phyloP scores from a whole-genome alignment of 2,113 vertebrate genomes.

The Vombatus ursinus region DNA sequence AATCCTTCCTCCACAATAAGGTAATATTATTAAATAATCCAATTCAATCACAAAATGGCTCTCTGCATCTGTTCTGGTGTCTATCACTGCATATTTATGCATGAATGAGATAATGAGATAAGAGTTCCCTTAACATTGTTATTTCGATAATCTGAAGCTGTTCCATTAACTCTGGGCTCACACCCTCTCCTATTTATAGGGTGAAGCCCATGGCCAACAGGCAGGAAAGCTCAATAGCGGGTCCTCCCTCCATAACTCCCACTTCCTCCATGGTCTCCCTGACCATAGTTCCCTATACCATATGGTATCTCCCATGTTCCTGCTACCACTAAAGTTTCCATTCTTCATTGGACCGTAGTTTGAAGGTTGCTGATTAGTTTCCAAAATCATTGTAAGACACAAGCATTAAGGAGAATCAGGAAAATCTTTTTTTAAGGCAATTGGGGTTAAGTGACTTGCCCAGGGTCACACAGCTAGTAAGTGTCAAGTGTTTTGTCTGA shows the following conservation, averaged over 20 bases:
- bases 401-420: not conserved
- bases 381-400: not conserved
- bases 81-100: conserved; percentile 93
- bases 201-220: conserved; percentile 82
- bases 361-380: conserved; percentile 86
- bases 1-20: conserved; percentile 85
- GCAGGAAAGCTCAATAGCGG: conserved; percentile 84
- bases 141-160: conserved; percentile 84
- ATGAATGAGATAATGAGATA: conserved; percentile 94
- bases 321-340: conserved; percentile 90
- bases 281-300: conserved; percentile 86
- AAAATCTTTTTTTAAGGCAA: too few species aligned
- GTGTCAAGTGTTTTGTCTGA: too few species aligned
- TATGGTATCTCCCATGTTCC: conserved; percentile 84
- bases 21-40: conserved; percentile 88
- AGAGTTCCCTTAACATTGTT: conserved; percentile 93
- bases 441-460: too few species aligned
- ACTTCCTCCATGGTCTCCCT: conserved; percentile 88
- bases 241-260: conserved; percentile 90
- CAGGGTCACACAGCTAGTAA: too few species aligned
- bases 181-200: too few species aligned
- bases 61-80: conserved; percentile 94
- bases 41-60: conserved; percentile 94
- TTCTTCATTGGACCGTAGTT: conserved; percentile 91
- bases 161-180: too few species aligned